Conservation (phyloP, 2,888 invertebrate genomes). For the Cynaeus angustus region DNA sequence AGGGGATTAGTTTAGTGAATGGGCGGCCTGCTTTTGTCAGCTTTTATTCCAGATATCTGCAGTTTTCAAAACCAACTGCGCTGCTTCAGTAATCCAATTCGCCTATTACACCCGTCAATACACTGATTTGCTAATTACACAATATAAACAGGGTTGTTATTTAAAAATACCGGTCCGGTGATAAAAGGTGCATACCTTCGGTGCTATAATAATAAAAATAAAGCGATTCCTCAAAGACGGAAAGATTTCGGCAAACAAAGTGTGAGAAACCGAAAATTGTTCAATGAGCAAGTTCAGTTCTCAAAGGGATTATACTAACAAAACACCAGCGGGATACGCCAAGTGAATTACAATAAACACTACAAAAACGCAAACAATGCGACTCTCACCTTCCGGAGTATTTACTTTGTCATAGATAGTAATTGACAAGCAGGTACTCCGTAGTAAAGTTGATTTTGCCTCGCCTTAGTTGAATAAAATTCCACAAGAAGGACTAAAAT, state of each 20-base stretch:
- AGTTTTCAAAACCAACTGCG: conserved; percentile 37
- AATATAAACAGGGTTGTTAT: background rate
- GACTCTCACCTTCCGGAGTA: conserved; percentile 48
- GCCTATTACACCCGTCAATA: conserved; percentile 44
- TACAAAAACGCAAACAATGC: conserved; percentile 51
- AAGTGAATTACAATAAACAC: conserved; percentile 50
- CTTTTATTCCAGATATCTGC: conserved; percentile 40
- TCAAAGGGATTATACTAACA: conserved; percentile 47
- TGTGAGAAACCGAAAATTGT: conserved; percentile 36
- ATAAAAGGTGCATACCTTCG: background rate
- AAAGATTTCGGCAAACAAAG: conserved; percentile 19
- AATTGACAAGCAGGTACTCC: conserved; percentile 48
- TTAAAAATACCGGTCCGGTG: background rate
- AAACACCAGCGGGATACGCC: conserved; percentile 45
- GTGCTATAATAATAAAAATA: conserved; percentile 1
- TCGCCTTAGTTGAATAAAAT: conserved; percentile 18
- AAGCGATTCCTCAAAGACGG: conserved; percentile 7
- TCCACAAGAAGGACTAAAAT: background rate
- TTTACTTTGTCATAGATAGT: conserved; percentile 50
- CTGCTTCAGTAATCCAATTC: conserved; percentile 41
- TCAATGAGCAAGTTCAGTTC: conserved; percentile 33
- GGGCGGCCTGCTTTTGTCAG: conserved; percentile 45
- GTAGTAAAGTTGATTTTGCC: conserved; percentile 24
- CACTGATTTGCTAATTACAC: conserved; percentile 25
- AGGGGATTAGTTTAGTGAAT: conserved; percentile 44